Base-by-base conservation (phyloP, 2,888 invertebrate species). In the Leucoma salicis region DNA sequence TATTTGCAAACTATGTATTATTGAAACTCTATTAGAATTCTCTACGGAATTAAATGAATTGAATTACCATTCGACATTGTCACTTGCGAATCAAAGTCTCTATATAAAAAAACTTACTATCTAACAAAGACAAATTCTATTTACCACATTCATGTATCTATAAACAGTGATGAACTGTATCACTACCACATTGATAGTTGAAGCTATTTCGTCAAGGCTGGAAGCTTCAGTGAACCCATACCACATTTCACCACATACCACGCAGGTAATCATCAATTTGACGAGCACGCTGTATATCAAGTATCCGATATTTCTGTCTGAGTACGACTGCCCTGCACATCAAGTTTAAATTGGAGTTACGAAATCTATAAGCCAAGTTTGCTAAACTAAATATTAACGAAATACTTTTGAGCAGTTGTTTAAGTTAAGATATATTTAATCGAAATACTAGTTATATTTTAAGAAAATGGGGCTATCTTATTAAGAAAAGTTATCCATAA, bases 61-160 rank as follows among this genome's bases (percentile, higher is more conserved):
- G n/a, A n/a, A n/a, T n/a, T n/a, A n/a, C n/a, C n/a, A n/a, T n/a
- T n/a, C n/a, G n/a, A n/a, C n/a, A n/a, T n/a, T n/a, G n/a, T n/a
- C n/a, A n/a, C n/a, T n/a, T n/a, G n/a, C n/a, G n/a, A n/a, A n/a
- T n/a, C n/a, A n/a, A n/a, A n/a, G n/a, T n/a, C n/a, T n/a, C n/a
- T n/a, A n/a, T n/a, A n/a, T n/a, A n/a, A n/a, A n/a, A n/a, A n/a
- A n/a, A n/a, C 21, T 21, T 21, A 21, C 6, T 21, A 21, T 3
- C 16, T 21, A 21, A 13, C 13, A 2, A 14, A 10, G 14, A 27
- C 8, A 16, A 25, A 18, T 16, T 11, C 14, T 7, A 14, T 7
- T 75, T 63, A 84, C 87, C 84, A 79, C 74, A 46, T 68, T 79
- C 39, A 48, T 65, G 51, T 78, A 84, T 56, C 82, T 74, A 37